Base-by-base conservation (phyloP, 2,797 vertebrate species). In the Smutsia temminckii region DNA sequence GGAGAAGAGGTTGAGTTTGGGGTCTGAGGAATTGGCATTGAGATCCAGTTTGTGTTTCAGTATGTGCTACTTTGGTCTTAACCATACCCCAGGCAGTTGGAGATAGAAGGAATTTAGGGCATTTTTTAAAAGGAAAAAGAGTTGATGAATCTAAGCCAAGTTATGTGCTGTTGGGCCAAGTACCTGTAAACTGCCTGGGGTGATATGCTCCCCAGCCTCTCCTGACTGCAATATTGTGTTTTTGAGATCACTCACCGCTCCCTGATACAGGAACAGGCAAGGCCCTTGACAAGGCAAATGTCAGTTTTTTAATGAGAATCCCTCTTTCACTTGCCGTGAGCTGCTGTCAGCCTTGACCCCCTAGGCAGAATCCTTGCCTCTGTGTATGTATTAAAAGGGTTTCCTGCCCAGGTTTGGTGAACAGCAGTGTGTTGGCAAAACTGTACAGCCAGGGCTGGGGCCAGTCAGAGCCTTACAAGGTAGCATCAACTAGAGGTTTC, bases 251-350 rank as follows among this genome's bases (percentile, higher is more conserved):
- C 42, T 66, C 23, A 23, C 51, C 10, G 46, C 46, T 46, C n/a
- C n/a, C 21, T 32, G 71, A 20, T n/a, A 17, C 25, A 29, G 7
- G 16, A 63, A 63, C 20, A 29, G 27, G 32, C n/a, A 7, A 77
- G 77, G 75, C 80, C 78, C 69, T 86, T 8, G 57, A 51, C 79
- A 85, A 93, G 83, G 74, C 87, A 14, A 18, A 72, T 78, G 87
- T 21, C 34, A 18, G 8, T 34, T 29, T 87, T 93, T 77, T 66
- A 88, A 68, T 77, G 85, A 92, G 74, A 74, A 27, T 32, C 46
- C 14, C 4, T 93, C 85, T 95, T 74, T 40, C 23, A 53, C 88
- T 71, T 75, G 59, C 69, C 53, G 20, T 11, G 32, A 92, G 83
- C 66, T 87, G 51, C 55, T 68, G 23, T 91, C 79, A n/a, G 68